A percentile compares a stretch with the other conserved stretches of the same genome.
Conservation (phyloP, 1,140 invertebrate genomes). For the Drosophila obscura region DNA sequence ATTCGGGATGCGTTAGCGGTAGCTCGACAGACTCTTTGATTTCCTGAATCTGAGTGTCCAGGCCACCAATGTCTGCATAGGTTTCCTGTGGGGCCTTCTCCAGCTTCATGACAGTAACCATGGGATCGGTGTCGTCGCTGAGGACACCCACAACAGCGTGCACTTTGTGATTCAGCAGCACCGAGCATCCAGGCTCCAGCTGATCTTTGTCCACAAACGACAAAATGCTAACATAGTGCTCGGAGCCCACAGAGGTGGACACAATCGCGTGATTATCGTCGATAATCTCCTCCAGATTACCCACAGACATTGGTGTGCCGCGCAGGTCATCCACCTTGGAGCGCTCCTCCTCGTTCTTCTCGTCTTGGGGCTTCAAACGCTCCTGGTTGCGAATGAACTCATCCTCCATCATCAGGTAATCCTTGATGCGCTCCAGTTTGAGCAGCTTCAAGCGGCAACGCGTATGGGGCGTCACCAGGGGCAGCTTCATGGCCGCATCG, state of each 20-base stretch:
- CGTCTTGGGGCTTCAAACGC: constrained; percentile 98
- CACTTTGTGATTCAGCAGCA: constrained; percentile 99
- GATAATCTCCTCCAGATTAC: constrained; percentile 99
- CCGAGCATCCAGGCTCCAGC: constrained; percentile 99
- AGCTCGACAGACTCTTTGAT: constrained; percentile 99
- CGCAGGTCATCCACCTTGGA: constrained; percentile 99
- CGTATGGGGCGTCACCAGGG: constrained; percentile 98
- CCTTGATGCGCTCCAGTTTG: constrained; percentile 98
- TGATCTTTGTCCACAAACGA: constrained; percentile 99
- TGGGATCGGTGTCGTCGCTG: constrained; percentile 99
- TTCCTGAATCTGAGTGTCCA: constrained; percentile 99
- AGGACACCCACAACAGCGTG: constrained; percentile 99
- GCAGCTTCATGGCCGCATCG: constrained; percentile 98
- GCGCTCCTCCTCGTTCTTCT: constrained; percentile 99
- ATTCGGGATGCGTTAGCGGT: constrained; percentile 99
- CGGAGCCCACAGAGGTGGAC: constrained; percentile 99
- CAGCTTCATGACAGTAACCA: constrained; percentile 99
- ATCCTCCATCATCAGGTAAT: constrained; percentile 99
- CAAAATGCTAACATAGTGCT: constrained; percentile 99
- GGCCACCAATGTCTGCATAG: constrained; percentile 99
- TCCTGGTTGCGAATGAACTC: constrained; percentile 99
- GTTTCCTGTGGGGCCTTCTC: constrained; percentile 99
- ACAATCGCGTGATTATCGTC: constrained; percentile 99
- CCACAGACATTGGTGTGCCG: constrained; percentile 99
- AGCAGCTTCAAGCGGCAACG: constrained; percentile 97